Evolutionary conservation across 2,888 invertebrate species (phyloP), one percentile per base, ranked within the genome.

Genomic region (Macaria notata): DNA sequence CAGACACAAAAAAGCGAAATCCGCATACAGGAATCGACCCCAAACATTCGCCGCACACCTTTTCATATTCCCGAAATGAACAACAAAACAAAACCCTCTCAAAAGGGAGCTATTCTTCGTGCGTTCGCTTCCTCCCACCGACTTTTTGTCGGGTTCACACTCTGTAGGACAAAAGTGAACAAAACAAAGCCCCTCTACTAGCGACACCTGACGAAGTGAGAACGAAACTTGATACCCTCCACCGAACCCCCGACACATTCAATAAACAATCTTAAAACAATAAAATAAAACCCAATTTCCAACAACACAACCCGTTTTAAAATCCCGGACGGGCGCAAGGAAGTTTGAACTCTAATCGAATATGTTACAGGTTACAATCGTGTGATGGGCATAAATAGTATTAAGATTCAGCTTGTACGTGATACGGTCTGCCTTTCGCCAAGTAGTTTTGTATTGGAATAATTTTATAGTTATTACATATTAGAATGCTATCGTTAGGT

Each of bases 201-300:
- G 86, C 89, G 88, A 89, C 89, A 89, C 89, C 88, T 88, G 87
- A 86, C 80, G 86, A 84, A 86, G 88, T 88, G 88, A 85, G 86
- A 88, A 86, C 74, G 90, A 85, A 89, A 90, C 83, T 81, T 75
- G 88, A 90, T 88, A 87, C 82, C 73, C 66, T 50, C 59, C 55
- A 65, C 64, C 72, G 51, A 55, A 57, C 53, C 19, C 19, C 19
- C 19, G 19, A 6, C 45, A 19, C 67, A 62, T 56, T 49, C 61
- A 62, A 71, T 69, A 71, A 61, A 59, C 63, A 64, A 61, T 73
- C 69, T 62, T 73, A 70, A 62, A 45, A 30, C 42, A 43, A 49
- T 56, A 45, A 50, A 48, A 69, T 70, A 73, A 76, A 69, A 68
- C 59, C 57, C 61, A 72, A 68, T 70, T 71, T 71, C 54, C 59